These are phyloP conservation scores for Cremastinae sp. DNA, from an alignment of 2,888 invertebrate species.

Conservation along the genomic window DNA sequence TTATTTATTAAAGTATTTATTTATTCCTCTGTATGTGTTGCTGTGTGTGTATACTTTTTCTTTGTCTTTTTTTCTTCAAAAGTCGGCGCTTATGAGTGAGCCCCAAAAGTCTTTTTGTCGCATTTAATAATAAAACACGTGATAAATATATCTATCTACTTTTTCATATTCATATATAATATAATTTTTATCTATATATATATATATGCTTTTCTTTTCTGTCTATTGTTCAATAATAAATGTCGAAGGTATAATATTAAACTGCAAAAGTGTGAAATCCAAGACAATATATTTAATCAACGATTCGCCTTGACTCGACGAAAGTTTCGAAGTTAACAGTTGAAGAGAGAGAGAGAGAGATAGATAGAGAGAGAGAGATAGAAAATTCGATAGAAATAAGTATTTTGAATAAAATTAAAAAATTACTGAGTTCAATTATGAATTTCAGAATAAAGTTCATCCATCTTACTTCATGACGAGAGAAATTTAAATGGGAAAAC, in stretches of 20 bases:
- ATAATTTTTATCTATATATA: constrained; percentile 33
- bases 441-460: no score
- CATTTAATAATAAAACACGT: constrained; percentile 18
- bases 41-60: constrained; percentile 1
- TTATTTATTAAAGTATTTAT: not conserved
- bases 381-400: constrained; percentile 6
- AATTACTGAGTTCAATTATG: constrained; percentile 8
- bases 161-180: constrained; percentile 12
- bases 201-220: constrained; percentile 19
- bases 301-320: constrained; percentile 2
- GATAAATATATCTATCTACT: constrained; percentile 11
- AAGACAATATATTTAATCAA: constrained; percentile 19
- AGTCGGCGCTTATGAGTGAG: constrained; percentile 63
- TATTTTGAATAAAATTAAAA: constrained; percentile 31
- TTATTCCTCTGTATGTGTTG: no score
- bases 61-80: constrained; percentile 39
- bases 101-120: constrained; percentile 39
- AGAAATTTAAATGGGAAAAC: not conserved
- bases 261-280: constrained; percentile 28
- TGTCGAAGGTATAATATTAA: constrained; percentile 23
- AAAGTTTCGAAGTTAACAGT: constrained; percentile 30
- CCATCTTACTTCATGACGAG: no score
- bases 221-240: constrained; percentile 25
- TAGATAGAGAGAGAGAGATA: constrained; percentile 20
- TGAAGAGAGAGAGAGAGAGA: constrained; percentile 26